Evolutionary conservation across 2,113 vertebrate genomes (phyloP), one percentile per base, ranked within the genome.

Genomic region (Martes martes): DNA sequence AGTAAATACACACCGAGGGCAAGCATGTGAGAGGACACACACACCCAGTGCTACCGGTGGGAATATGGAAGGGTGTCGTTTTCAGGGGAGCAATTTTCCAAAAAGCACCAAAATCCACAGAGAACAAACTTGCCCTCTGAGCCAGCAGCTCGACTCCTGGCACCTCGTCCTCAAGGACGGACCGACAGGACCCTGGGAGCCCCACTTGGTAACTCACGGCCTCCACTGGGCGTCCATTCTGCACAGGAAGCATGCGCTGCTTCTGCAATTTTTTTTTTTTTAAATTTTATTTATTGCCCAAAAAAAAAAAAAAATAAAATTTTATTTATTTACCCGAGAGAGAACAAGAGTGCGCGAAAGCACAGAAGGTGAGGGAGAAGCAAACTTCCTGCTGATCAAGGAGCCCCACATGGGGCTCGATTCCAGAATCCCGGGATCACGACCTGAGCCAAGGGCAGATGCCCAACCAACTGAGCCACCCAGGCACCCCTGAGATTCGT

Each of bases 181-280:
- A 57, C 50, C 4, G 13, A 78, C 55, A 50, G 9, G 28, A 50
- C 45, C 39, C 36, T 9, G 3, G 45, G 90, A 42, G 6, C 36
- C 24, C 18, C 8, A 11, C 2, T 9, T 11, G 45, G 33, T 24
- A 36, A 55, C 7, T 63, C 15, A 83, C 45, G 45, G 28, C 50
- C 28, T 13, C 6, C 13, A 6, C 67, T n/a, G 69, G 15, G 6
- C 36, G 45, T 13, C 71, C 5, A 3, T 13, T 36, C 81, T 33
- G 21, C 26, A 4, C 4, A 59, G n/a, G 16, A 26, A 59, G 31
- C 8, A 0, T 9, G 16, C 0, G 3, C 36, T 33, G n/a, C 31
- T 79, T 39, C 42, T 18, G 24, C 4, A 13, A 39, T 36, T 36
- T 57, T 28, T 28, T 31, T 65, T 65, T 33, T 65, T 65, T 65